Percentiles rank a stretch among this genome's conserved stretches.
Conservation (phyloP, 2,888 invertebrate genomes). For the Apamea monoglypha region DNA sequence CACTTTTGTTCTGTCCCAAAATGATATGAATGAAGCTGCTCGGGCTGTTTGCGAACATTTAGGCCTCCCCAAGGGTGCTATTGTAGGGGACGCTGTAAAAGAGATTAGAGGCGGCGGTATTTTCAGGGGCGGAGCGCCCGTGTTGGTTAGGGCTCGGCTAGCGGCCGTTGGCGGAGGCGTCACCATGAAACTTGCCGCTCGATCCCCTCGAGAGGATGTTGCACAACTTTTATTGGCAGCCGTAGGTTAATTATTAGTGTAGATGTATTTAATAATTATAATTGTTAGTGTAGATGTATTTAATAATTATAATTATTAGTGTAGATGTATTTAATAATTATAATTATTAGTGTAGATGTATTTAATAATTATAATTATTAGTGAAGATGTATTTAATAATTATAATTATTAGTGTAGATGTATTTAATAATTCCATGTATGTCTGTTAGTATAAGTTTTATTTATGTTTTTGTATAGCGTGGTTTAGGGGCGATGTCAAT, state of each 20-base stretch:
- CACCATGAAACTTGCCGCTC: constrained; percentile 97
- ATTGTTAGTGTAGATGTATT: not conserved
- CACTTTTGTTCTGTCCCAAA: constrained; percentile 95
- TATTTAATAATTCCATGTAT: constrained; percentile 17
- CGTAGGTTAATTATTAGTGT: constrained; percentile 91
- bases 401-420: constrained; percentile 81
- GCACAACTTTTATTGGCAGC: constrained; percentile 96
- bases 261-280: constrained; percentile 80
- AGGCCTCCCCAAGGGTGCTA: constrained; percentile 79
- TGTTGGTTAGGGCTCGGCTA: constrained; percentile 96
- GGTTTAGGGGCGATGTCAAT: not conserved
- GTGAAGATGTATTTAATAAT: constrained; percentile 5
- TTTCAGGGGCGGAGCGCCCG: constrained; percentile 97
- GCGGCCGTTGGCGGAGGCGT: constrained; percentile 94
- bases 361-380: too few species aligned
- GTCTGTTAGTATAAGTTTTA: constrained; percentile 23
- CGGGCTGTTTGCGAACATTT: constrained; percentile 85
- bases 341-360: constrained; percentile 79
- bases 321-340: too few species aligned
- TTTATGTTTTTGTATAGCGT: constrained; percentile 18
- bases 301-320: constrained; percentile 88
- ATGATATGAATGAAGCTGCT: constrained; percentile 82
- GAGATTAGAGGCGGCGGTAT: constrained; percentile 91
- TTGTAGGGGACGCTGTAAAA: constrained; percentile 84
- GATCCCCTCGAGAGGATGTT: constrained; percentile 96